phyloP scores from a whole-genome alignment of 2,113 vertebrate species.

The Irena cyanogastra region DNA sequence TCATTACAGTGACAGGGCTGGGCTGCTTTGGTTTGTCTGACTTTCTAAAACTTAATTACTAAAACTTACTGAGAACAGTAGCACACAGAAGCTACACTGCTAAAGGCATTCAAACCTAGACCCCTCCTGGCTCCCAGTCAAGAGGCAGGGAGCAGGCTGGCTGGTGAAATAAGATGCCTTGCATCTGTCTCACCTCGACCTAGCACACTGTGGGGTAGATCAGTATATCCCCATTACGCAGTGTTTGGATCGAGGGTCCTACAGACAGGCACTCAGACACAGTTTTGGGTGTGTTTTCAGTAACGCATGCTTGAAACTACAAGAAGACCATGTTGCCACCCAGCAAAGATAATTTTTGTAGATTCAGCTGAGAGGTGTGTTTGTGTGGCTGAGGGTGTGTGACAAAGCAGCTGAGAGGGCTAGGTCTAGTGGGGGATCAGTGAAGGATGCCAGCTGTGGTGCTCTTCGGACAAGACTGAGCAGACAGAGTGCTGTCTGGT shows the following conservation, averaged over 20 bases:
- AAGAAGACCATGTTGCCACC: background rate
- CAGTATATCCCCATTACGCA: fast-evolving
- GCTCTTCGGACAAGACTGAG: background rate
- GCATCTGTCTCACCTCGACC: background rate
- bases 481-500: background rate
- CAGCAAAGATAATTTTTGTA: fast-evolving
- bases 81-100: background rate
- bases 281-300: background rate
- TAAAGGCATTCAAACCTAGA: background rate
- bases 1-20: background rate
- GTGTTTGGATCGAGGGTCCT: background rate
- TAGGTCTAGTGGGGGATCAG: fast-evolving
- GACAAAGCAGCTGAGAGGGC: background rate
- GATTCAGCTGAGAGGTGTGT: background rate
- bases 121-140: background rate
- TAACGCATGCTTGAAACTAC: background rate
- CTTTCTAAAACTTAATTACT: background rate
- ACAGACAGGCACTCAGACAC: background rate
- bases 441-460: background rate
- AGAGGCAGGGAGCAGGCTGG: background rate
- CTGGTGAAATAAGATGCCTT: background rate
- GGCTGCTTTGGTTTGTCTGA: background rate
- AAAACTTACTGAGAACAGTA: background rate
- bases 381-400: background rate
- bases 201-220: background rate